Evolutionary conservation across 2,888 invertebrate species (phyloP).

Genomic region (Drosophila falleni): DNA sequence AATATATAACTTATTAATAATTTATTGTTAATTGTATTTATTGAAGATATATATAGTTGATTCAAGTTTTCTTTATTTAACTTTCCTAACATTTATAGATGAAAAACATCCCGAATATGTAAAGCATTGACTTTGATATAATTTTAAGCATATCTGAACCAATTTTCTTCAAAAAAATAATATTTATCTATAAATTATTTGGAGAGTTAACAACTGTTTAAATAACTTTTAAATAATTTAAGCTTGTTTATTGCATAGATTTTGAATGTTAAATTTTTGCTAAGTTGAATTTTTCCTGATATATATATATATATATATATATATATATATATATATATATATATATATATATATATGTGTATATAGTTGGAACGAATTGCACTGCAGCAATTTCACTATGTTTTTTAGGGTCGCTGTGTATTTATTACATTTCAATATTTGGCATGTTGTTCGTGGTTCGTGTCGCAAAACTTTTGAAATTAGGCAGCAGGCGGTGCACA

Average conservation of each 20-base stretch:
- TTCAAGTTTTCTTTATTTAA: too few species aligned
- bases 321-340: not conserved
- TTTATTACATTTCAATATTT: conserved; percentile 76
- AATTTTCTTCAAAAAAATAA: not conserved
- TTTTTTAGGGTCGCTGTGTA: conserved; percentile 46
- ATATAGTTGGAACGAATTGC: not conserved
- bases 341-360: not conserved
- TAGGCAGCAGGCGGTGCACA: conserved; percentile 28
- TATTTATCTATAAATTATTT: too few species aligned
- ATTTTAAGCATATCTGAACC: not conserved
- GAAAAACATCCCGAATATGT: not conserved
- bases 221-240: too few species aligned
- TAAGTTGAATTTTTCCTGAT: not conserved
- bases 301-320: too few species aligned
- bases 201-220: too few species aligned
- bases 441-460: conserved; percentile 58
- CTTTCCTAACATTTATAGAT: not conserved
- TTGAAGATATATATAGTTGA: too few species aligned
- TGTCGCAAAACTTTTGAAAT: conserved; percentile 60
- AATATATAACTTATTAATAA: too few species aligned
- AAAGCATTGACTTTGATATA: not conserved
- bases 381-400: conserved; percentile 11
- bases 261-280: not conserved
- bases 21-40: too few species aligned
- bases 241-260: not conserved